These are phyloP conservation scores for Drosophila antonietae DNA, from an alignment of 2,888 invertebrate species.

Conservation along the genomic window DNA sequence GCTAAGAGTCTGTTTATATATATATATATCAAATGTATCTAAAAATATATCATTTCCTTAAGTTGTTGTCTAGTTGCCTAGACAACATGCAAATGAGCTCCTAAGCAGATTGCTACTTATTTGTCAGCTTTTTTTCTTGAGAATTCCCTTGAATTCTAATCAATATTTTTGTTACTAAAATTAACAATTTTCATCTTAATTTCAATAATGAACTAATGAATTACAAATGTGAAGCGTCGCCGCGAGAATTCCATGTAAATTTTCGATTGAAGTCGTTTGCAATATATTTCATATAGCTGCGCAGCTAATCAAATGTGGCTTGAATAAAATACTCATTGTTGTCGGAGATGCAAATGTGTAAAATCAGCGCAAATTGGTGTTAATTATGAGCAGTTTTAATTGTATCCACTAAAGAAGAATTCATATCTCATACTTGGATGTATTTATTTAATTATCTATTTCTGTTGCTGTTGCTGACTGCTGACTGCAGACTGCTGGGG, in stretches of 20 bases:
- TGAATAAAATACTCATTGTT: neutral
- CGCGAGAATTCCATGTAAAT: neutral
- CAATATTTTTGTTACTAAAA: neutral
- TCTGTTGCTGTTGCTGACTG: neutral
- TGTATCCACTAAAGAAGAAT: constrained; percentile 37
- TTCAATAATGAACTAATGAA: neutral
- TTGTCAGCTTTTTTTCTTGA: neutral
- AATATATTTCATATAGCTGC: neutral
- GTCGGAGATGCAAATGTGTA: constrained; percentile 17
- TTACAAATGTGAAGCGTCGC: neutral
- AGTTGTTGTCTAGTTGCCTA: constrained; percentile 1
- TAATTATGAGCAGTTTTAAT: constrained; percentile 72
- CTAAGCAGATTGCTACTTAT: constrained; percentile 20
- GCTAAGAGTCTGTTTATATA: neutral
- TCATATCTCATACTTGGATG: constrained; percentile 51
- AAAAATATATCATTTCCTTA: neutral
- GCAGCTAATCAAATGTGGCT: neutral
- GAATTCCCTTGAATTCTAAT: neutral
- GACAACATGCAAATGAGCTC: constrained; percentile 20
- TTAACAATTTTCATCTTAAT: neutral
- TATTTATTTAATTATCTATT: constrained; percentile 61
- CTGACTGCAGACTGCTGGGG: constrained; percentile 23
- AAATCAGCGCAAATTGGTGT: constrained; percentile 52
- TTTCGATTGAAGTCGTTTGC: neutral
- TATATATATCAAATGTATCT: constrained; percentile 10